These are phyloP conservation scores for Neoseiulus cucumeris DNA, from an alignment of 1,140 invertebrate species.

Conservation along the genomic window DNA sequence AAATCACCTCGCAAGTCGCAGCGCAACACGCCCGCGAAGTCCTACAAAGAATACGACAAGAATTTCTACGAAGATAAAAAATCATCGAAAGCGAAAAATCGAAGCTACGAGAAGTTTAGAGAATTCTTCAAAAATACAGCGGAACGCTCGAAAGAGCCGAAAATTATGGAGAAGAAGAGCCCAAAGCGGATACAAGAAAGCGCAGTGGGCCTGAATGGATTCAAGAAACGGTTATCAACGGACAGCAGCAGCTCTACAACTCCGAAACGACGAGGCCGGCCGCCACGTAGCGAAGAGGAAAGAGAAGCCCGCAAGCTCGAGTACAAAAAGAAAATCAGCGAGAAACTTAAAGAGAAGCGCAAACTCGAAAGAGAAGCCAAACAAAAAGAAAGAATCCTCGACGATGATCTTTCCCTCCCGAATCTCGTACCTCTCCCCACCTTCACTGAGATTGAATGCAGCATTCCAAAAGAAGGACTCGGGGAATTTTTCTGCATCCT, in stretches of 20 bases:
- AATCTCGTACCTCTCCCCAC: background rate
- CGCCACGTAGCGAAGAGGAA: background rate
- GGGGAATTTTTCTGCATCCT: constrained; percentile 2
- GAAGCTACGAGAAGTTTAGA: constrained; percentile 4
- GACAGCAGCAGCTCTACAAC: background rate
- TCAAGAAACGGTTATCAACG: too few relatives aligned
- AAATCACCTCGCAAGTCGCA: background rate
- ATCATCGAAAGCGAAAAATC: background rate
- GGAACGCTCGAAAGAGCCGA: constrained; percentile 5
- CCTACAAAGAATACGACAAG: background rate
- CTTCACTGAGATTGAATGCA: background rate
- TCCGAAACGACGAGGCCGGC: background rate
- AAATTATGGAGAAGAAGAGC: background rate
- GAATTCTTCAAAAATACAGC: background rate
- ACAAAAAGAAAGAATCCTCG: background rate
- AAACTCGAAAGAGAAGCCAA: background rate
- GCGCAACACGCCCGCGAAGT: constrained; percentile 7
- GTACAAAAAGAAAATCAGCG: background rate
- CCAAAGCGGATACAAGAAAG: background rate
- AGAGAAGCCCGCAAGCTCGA: background rate
- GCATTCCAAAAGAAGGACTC: background rate
- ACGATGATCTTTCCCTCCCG: background rate
- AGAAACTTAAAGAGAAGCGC: constrained; percentile 5
- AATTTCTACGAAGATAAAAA: background rate
- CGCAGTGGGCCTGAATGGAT: too few relatives aligned